Percentiles rank a stretch among this genome's conserved stretches.
Evolutionary conservation across 2,797 vertebrate genomes (phyloP).

Genomic region (Helicolenus hilgendorfi): DNA sequence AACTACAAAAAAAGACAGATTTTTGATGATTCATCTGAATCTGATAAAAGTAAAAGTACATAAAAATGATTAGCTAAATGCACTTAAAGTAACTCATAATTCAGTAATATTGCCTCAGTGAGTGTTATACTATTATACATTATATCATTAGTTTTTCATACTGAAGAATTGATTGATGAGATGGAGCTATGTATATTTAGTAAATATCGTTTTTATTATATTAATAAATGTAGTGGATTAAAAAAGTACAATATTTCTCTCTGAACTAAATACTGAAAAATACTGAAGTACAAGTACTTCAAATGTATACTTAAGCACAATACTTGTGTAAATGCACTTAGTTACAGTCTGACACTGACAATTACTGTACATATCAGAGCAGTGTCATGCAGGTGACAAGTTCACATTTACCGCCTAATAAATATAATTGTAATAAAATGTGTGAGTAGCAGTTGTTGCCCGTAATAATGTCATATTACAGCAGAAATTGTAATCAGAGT

Average conservation of each 20-base stretch:
- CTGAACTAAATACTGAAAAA: neutral
- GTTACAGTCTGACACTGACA: neutral
- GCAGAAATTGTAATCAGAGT: conserved; percentile 61
- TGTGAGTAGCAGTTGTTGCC: conserved; percentile 39
- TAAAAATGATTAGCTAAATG: accelerated
- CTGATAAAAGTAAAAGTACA: neutral
- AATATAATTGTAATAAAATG: conserved; percentile 49
- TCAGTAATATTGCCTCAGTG: accelerated
- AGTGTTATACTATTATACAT: neutral
- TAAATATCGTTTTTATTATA: neutral
- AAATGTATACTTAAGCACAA: neutral
- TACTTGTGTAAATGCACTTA: neutral
- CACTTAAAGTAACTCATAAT: no score
- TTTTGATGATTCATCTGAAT: neutral
- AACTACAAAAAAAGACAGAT: accelerated
- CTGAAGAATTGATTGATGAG: neutral
- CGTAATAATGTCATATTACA: conserved; percentile 65
- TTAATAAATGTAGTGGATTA: neutral
- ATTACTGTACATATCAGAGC: neutral
- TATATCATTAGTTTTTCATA: accelerated
- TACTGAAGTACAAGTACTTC: neutral
- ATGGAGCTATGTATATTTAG: neutral
- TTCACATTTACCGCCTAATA: conserved; percentile 50
- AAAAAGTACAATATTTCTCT: neutral
- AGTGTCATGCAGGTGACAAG: conserved; percentile 24